Base-by-base conservation (phyloP, 2,113 vertebrate species). In the Corvus moneduloides region DNA sequence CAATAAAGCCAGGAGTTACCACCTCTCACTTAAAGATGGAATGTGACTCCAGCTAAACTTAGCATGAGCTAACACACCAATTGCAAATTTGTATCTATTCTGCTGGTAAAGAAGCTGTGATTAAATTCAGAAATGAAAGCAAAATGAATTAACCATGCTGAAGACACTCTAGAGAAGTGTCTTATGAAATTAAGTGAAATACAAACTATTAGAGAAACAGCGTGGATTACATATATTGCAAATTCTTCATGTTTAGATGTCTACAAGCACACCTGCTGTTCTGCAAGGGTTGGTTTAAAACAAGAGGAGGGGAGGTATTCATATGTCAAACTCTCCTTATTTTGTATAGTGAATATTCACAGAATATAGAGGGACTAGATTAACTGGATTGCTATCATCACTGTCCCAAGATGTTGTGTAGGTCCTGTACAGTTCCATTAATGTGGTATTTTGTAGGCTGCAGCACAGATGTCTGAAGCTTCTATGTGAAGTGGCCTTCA, bases 391-490 rank as follows among this genome's bases (percentile, higher is more conserved):
- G 41, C 27, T 67, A 2, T 85, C 43, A 74, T 63, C 13, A 8
- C 43, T 67, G 22, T 74, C 72, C 59, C 37, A 79, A 48, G 63
- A 39, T 54, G 28, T 10, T 79, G 15, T 84, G 12, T 56, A 78
- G 58, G 46, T 93, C 69, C 62, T 91, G 51, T 71, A 51, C n/a
- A 92, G 19, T 69, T 75, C 75, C 23, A 59, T 68, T 87, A 63
- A 62, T 63, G n/a, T 77, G 46, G 21, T 58, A 39, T 62, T 87
- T 94, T 88, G 92, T 75, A 92, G 87, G 48, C 90, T 96, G 84
- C 33, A 89, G 69, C 82, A 87, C 81, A 92, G 56, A 74, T 93
- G 52, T 78, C 75, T 91, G 44, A 74, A 84, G 86, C 17, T 72
- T 84, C 43, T 87, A 49, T 62, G 52, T 90, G 68, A 87, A 87